A percentile compares a stretch with the other conserved stretches of the same genome.
Conservation (phyloP, 2,797 vertebrate genomes). For the Gymnoscopelus microlampas region DNA sequence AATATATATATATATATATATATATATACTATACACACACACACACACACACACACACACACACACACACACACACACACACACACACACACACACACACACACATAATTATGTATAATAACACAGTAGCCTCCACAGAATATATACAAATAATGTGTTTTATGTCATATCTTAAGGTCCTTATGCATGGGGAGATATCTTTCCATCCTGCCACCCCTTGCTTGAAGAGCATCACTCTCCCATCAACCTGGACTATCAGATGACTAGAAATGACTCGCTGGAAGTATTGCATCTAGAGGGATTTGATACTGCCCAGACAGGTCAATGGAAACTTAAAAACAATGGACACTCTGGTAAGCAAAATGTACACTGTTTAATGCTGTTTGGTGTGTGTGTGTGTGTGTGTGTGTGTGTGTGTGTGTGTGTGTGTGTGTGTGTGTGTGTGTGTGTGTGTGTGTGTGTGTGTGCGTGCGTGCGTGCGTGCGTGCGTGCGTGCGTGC, state of each 20-base stretch:
- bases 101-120: too few relatives aligned
- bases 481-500: background rate
- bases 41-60: too few relatives aligned
- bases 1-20: too few relatives aligned
- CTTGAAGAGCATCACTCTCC: conserved; percentile 84
- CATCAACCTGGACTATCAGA: conserved; percentile 80
- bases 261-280: conserved; percentile 74
- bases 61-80: too few relatives aligned
- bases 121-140: too few relatives aligned
- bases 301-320: conserved; percentile 78
- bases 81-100: too few relatives aligned
- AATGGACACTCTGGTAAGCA: conserved; percentile 85
- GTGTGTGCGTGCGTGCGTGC: background rate
- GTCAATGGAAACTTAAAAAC: conserved; percentile 85
- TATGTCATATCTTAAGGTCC: conserved; percentile 61
- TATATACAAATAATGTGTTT: background rate
- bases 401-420: background rate
- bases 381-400: too few relatives aligned
- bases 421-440: background rate
- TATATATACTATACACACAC: too few relatives aligned
- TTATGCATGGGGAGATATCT: conserved; percentile 77
- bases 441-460: background rate
- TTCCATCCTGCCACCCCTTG: conserved; percentile 74
- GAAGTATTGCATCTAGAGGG: conserved; percentile 82
- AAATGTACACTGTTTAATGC: too few relatives aligned